These are phyloP conservation scores for Anaspis maculata DNA, from an alignment of 2,888 invertebrate species.

Conservation along the genomic window DNA sequence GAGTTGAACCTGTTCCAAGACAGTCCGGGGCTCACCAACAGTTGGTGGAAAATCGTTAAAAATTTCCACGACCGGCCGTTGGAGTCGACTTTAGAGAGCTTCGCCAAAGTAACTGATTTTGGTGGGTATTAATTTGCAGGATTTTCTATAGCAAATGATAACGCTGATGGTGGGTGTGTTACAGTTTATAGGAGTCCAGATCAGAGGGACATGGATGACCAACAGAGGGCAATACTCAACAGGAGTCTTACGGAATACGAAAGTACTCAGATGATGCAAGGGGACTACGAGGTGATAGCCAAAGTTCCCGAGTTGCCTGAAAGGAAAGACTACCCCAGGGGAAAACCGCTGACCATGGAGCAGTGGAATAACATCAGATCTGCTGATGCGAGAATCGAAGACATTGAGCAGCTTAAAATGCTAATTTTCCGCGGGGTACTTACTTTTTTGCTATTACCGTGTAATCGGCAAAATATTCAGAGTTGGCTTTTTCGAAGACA, in stretches of 20 bases:
- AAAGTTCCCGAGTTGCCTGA: constrained; percentile 60
- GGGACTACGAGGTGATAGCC: constrained; percentile 64
- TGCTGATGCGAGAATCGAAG: constrained; percentile 68
- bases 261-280: constrained; percentile 49
- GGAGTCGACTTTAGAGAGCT: constrained; percentile 75
- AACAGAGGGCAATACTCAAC: constrained; percentile 54
- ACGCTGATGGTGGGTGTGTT: no score
- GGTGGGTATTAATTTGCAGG: constrained; percentile 41
- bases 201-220: constrained; percentile 53
- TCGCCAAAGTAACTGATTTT: constrained; percentile 78
- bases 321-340: constrained; percentile 60
- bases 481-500: no score
- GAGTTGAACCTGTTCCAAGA: constrained; percentile 76
- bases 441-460: no score
- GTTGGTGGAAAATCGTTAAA: constrained; percentile 54
- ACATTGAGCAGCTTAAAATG: constrained; percentile 70
- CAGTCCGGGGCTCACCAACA: constrained; percentile 28
- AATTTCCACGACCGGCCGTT: constrained; percentile 64
- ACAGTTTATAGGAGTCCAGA: constrained; percentile 56
- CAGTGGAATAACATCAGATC: constrained; percentile 80
- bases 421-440: constrained; percentile 87
- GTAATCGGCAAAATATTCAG: no score
- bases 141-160: no score
- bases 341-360: constrained; percentile 61
- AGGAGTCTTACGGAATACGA: constrained; percentile 46